A percentile compares a stretch with the other conserved stretches of the same genome.
Conservation (phyloP, 2,888 invertebrate genomes). For the Netelia inedita region DNA sequence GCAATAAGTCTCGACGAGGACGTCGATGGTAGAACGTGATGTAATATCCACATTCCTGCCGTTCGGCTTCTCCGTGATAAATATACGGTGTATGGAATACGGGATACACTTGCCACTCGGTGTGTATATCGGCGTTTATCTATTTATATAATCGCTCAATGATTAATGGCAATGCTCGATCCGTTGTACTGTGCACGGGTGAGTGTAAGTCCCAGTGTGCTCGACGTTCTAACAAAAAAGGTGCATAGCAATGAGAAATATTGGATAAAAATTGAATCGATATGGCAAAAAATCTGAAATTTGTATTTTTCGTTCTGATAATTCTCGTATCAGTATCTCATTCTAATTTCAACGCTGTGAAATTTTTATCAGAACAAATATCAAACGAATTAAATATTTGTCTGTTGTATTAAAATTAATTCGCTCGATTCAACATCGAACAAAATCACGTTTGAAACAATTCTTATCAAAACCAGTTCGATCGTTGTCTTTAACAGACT, state of each 20-base stretch:
- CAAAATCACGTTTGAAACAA: too few species aligned
- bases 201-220: not conserved
- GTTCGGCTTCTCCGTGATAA: not conserved
- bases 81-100: not conserved
- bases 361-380: too few species aligned
- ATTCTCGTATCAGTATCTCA: too few species aligned
- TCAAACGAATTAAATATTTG: too few species aligned
- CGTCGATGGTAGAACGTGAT: not conserved
- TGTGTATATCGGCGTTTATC: not conserved
- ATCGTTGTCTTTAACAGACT: too few species aligned
- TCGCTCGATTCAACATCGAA: too few species aligned
- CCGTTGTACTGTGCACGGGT: not conserved
- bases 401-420: too few species aligned
- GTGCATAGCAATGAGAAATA: not conserved
- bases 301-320: too few species aligned
- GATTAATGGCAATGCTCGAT: conserved; percentile 9
- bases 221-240: not conserved
- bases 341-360: too few species aligned
- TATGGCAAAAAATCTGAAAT: too few species aligned
- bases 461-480: too few species aligned
- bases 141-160: conserved; percentile 4
- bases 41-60: not conserved
- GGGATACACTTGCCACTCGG: not conserved
- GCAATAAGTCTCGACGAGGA: not conserved
- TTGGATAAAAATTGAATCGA: too few species aligned